A percentile compares a stretch with the other conserved stretches of the same genome.
Conservation (phyloP, 2,888 invertebrate genomes). For the Entomobrya proxima region DNA sequence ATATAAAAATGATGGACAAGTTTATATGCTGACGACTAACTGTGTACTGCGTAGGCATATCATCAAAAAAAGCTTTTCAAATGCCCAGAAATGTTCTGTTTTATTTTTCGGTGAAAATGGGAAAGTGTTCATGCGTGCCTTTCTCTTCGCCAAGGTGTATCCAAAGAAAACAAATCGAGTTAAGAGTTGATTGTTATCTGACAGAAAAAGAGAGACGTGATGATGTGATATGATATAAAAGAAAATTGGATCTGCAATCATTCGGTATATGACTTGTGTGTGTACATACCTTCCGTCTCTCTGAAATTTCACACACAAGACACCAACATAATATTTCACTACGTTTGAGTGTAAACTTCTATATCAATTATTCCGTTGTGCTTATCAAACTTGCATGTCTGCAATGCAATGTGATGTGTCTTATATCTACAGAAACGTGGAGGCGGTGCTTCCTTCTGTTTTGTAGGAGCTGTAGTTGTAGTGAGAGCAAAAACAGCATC, state of each 20-base stretch:
- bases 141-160: not conserved
- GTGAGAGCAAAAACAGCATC: too few relatives aligned
- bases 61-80: too few relatives aligned
- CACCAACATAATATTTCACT: too few relatives aligned
- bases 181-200: slow-evolving; percentile 48
- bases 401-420: not conserved
- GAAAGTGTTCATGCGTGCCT: too few relatives aligned
- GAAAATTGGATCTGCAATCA: slow-evolving; percentile 15
- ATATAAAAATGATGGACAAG: not conserved
- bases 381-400: not conserved
- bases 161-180: slow-evolving; percentile 26
- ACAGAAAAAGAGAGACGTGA: slow-evolving; percentile 19
- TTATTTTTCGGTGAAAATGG: not conserved
- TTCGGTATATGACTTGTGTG: not conserved
- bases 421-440: too few relatives aligned
- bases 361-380: not conserved
- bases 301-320: too few relatives aligned
- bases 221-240: slow-evolving; percentile 11
- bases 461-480: not conserved
- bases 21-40: too few relatives aligned
- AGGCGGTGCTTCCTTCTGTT: not conserved
- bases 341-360: not conserved
- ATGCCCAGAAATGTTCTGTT: not conserved
- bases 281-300: too few relatives aligned
- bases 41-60: too few relatives aligned